Conservation (phyloP, 2,888 invertebrate species). For the Hydroisotoma schaefferi region DNA sequence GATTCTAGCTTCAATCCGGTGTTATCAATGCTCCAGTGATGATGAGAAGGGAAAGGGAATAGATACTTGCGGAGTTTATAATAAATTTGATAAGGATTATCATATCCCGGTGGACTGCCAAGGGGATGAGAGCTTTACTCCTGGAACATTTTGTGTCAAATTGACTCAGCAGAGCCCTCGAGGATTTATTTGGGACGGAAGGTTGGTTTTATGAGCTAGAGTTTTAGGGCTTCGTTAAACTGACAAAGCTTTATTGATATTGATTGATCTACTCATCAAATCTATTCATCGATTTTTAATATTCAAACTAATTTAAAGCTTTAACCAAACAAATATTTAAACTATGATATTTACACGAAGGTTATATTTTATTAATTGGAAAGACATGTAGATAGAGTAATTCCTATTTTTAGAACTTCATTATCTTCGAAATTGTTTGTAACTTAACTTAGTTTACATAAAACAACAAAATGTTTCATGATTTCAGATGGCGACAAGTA, state of each 20-base stretch:
- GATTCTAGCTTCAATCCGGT: conserved; percentile 65
- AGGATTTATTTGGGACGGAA: conserved; percentile 73
- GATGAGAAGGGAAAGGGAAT: conserved; percentile 69
- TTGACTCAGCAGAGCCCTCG: conserved; percentile 87
- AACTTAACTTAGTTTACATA: background rate
- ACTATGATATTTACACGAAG: too few relatives aligned
- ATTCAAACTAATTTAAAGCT: too few relatives aligned
- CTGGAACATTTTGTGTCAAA: conserved; percentile 95
- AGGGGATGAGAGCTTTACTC: conserved; percentile 88
- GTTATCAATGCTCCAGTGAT: conserved; percentile 89
- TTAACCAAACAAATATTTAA: too few relatives aligned
- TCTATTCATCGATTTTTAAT: too few relatives aligned
- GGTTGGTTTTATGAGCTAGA: conserved; percentile 30
- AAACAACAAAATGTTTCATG: background rate
- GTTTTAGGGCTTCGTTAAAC: background rate
- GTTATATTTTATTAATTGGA: too few relatives aligned
- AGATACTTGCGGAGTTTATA: conserved; percentile 88
- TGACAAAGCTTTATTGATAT: too few relatives aligned
- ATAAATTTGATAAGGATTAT: conserved; percentile 73
- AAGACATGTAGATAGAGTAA: too few relatives aligned
- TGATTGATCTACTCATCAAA: too few relatives aligned
- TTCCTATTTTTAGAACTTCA: too few relatives aligned
- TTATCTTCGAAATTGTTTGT: too few relatives aligned
- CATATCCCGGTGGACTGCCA: conserved; percentile 91
- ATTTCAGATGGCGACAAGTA: conserved; percentile 77